These are phyloP conservation scores for Loripinus fragilis DNA, from an alignment of 2,888 invertebrate genomes.

Conservation along the genomic window DNA sequence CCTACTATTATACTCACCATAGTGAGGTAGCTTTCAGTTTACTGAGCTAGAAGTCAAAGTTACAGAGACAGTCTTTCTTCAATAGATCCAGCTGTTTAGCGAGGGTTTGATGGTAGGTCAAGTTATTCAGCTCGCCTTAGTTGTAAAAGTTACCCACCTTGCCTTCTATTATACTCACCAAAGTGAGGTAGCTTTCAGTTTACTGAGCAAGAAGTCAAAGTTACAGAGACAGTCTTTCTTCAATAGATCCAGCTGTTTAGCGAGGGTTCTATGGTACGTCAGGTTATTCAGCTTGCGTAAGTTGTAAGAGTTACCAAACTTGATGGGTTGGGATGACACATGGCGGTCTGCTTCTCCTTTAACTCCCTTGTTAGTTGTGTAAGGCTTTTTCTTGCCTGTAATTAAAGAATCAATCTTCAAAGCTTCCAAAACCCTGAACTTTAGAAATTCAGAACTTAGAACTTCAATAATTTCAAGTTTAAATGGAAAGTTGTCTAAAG, in stretches of 20 bases:
- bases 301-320: slow-evolving; percentile 74
- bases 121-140: slow-evolving; percentile 76
- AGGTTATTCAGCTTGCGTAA: slow-evolving; percentile 77
- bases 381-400: slow-evolving; percentile 73
- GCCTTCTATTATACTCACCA: slow-evolving; percentile 69
- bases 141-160: slow-evolving; percentile 75
- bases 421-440: too few species aligned
- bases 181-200: slow-evolving; percentile 70
- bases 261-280: slow-evolving; percentile 71
- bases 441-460: too few species aligned
- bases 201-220: slow-evolving; percentile 75
- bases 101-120: slow-evolving; percentile 73
- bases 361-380: slow-evolving; percentile 61
- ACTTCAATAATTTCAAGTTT: too few species aligned
- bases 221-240: slow-evolving; percentile 77
- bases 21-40: slow-evolving; percentile 73
- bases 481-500: too few species aligned
- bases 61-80: slow-evolving; percentile 75
- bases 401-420: too few species aligned
- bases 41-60: slow-evolving; percentile 75
- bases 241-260: slow-evolving; percentile 59
- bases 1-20: slow-evolving; percentile 69
- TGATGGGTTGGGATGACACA: slow-evolving; percentile 75
- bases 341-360: slow-evolving; percentile 65
- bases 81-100: slow-evolving; percentile 61